A percentile compares a stretch with the other conserved stretches of the same genome.
Evolutionary conservation across 2,888 invertebrate species (phyloP).

Genomic region (Nycteola revayana): DNA sequence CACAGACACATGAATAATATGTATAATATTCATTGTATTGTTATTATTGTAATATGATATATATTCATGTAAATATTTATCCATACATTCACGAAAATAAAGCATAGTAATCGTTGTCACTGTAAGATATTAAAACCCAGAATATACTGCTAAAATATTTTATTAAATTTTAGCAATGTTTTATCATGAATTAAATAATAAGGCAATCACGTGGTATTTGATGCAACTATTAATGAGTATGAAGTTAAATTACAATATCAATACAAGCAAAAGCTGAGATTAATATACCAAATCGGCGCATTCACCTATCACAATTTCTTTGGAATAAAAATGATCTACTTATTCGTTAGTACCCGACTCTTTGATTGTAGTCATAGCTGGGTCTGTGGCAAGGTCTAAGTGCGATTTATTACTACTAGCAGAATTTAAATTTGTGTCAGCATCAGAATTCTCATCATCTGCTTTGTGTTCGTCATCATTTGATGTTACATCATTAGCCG

Average conservation of each 20-base stretch:
- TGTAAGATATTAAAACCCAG: slow-evolving; percentile 33
- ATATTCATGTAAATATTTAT: too few relatives aligned
- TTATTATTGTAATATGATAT: too few relatives aligned
- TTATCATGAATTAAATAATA: slow-evolving; percentile 73
- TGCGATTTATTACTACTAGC: slow-evolving; percentile 36
- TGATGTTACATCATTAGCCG: slow-evolving; percentile 22
- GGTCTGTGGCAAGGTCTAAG: slow-evolving; percentile 34
- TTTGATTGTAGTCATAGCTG: slow-evolving; percentile 30
- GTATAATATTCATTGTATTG: too few relatives aligned
- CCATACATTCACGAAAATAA: too few relatives aligned
- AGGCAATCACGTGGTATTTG: slow-evolving; percentile 78
- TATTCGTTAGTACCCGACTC: slow-evolving; percentile 42
- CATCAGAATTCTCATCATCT: slow-evolving; percentile 33
- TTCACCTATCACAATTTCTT: slow-evolving; percentile 75
- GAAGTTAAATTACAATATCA: slow-evolving; percentile 65
- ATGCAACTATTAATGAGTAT: slow-evolving; percentile 69
- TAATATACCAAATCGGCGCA: slow-evolving; percentile 66
- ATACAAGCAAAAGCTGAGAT: slow-evolving; percentile 75
- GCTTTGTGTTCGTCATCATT: slow-evolving; percentile 40
- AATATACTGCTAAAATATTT: slow-evolving; percentile 72
- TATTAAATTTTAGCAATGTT: slow-evolving; percentile 75
- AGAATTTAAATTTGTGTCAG: slow-evolving; percentile 33
- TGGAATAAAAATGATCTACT: slow-evolving; percentile 62
- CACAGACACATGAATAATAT: too few relatives aligned
- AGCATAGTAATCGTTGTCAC: too few relatives aligned